phyloP scores from a whole-genome alignment of 2,797 vertebrate species.

The Acipenser ruthenus region DNA sequence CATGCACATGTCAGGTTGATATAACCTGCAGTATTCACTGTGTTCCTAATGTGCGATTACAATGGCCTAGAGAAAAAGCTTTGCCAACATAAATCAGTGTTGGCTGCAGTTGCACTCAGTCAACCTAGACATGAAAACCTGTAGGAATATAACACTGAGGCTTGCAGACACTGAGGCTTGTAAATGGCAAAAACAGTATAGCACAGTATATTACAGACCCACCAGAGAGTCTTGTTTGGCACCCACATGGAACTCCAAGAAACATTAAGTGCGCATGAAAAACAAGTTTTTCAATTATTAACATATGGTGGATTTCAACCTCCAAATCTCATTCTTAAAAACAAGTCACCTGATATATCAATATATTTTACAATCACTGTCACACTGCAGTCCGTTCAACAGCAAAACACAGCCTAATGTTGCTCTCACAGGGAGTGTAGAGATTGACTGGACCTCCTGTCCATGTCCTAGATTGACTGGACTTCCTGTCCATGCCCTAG shows the following conservation, averaged over 20 bases:
- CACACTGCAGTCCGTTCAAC: no score
- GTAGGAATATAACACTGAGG: constrained; percentile 2
- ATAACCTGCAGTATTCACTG: constrained; percentile 8
- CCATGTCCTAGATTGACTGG: no score
- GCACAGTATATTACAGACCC: background rate
- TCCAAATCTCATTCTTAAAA: no score
- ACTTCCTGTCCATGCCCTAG: no score
- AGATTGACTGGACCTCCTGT: no score
- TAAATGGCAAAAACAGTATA: constrained; percentile 10
- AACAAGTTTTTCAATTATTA: background rate
- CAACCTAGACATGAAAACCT: constrained; percentile 11
- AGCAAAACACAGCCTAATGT: no score
- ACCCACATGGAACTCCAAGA: background rate
- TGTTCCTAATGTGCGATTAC: constrained; percentile 15
- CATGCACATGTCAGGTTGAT: constrained; percentile 10
- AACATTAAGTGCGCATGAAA: background rate
- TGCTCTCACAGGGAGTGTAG: no score
- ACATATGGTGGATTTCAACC: no score
- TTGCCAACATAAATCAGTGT: constrained; percentile 20
- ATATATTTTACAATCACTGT: no score
- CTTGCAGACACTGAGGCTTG: constrained; percentile 10
- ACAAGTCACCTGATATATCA: no score
- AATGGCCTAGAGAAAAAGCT: constrained; percentile 16
- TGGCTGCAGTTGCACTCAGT: constrained; percentile 13
- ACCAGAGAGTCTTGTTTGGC: background rate